Base-by-base conservation (phyloP, 2,113 vertebrate genomes). In the Sinocyclocheilus anshuiensis region DNA sequence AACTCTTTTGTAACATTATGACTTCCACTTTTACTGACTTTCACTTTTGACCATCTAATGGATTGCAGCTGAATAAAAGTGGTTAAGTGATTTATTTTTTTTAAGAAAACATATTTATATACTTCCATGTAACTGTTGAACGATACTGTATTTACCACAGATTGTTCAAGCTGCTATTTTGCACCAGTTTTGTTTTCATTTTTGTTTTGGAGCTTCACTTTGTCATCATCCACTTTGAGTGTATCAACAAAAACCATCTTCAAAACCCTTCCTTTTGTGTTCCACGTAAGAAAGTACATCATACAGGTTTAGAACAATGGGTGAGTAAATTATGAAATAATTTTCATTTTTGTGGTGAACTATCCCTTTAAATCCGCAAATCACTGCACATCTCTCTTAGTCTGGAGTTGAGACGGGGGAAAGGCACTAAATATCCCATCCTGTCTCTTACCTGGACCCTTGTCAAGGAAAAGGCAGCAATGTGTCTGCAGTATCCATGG, bases 401-500 rank as follows among this genome's bases (percentile, higher is more conserved):
- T 36, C 8, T 67, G 18, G 48, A 55, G 76, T 63, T 24, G 33
- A 57, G 59, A 65, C 12, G 39, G 45, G 2, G n/a, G 10, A 22
- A 53, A 71, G 29, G 16, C 45, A 24, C 59, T 65, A 48, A 81
- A 81, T 42, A 48, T 48, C 36, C 9, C n/a, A 48, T 81, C 90
- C 85, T 84, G 71, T 88, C 61, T 88, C 93, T 94, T 94, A 95
- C 94, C 94, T 94, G 93, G 74, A 89, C 93, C 91, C 91, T 92
- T 94, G 91, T 95, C 94, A 93, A 94, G 93, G 92, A 94, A 91
- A 90, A 94, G 90, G 90, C 94, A 95, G 93, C 93, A 95, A 87
- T 93, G 93, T 94, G 92, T 94, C 92, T 92, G 92, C 87, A 93
- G 93, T 93, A 94, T 91, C 94, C 94, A 95, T 94, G 94, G 94